phyloP scores from a whole-genome alignment of 2,113 vertebrate genomes.

The Gambusia affinis region DNA sequence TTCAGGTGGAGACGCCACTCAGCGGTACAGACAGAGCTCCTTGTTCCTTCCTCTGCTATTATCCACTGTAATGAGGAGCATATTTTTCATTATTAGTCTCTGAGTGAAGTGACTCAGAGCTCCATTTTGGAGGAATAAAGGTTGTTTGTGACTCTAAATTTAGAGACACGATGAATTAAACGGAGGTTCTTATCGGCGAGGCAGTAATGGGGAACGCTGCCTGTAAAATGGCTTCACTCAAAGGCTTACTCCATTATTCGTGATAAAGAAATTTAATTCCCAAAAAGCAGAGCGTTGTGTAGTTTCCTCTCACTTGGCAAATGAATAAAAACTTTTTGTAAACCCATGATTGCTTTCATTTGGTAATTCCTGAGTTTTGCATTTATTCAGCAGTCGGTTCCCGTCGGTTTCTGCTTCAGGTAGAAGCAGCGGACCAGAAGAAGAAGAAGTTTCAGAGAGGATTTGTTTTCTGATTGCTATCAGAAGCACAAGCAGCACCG shows the following conservation, averaged over 20 bases:
- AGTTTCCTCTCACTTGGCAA: not conserved
- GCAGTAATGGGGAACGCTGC: not conserved
- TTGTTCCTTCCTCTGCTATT: slow-evolving; percentile 5
- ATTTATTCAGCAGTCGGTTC: slow-evolving; percentile 3
- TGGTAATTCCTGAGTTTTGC: not conserved
- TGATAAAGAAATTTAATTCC: not conserved
- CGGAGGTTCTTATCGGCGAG: not conserved
- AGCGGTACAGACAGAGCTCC: slow-evolving; percentile 3
- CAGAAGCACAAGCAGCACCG: not conserved
- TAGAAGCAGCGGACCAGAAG: not conserved
- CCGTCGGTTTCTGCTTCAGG: not conserved
- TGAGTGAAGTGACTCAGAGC: not conserved
- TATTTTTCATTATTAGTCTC: slow-evolving; percentile 22
- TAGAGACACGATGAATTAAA: not conserved
- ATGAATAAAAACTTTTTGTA: not conserved
- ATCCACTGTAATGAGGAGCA: slow-evolving; percentile 3
- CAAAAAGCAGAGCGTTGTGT: slow-evolving; percentile 13
- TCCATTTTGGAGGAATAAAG: not conserved
- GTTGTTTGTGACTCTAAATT: not conserved
- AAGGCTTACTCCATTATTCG: slow-evolving; percentile 3
- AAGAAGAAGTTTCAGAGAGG: not conserved
- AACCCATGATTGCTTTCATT: not conserved
- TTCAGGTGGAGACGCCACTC: not conserved
- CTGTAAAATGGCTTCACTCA: not conserved
- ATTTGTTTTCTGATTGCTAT: slow-evolving; percentile 7